Evolutionary conservation across 2,797 vertebrate genomes (phyloP).

Genomic region (Pipistrellus pygmaeus): DNA sequence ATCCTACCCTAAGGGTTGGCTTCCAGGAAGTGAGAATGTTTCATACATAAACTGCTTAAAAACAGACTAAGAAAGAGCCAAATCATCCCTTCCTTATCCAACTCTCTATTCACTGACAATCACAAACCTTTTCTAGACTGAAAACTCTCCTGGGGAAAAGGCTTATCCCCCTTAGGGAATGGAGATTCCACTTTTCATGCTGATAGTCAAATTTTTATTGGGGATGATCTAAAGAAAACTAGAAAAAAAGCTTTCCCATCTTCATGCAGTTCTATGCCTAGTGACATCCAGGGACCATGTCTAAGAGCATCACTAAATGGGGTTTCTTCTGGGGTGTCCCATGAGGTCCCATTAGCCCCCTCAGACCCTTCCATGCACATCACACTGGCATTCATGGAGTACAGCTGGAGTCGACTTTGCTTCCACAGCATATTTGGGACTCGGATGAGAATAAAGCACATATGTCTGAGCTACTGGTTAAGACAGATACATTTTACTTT

Average conservation of each 20-base stretch:
- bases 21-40: neutral
- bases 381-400: neutral
- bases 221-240: neutral
- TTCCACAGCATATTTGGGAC: neutral
- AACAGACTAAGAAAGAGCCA: neutral
- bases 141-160: neutral
- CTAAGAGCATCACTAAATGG: neutral
- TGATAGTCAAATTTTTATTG: neutral
- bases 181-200: neutral
- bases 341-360: neutral
- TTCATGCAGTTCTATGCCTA: neutral
- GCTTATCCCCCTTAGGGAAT: neutral
- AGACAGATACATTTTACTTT: slow-evolving; percentile 11
- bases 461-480: slow-evolving; percentile 1
- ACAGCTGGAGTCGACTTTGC: neutral
- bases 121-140: neutral
- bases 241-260: neutral
- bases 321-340: neutral
- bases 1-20: neutral
- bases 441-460: neutral
- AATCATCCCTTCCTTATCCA: neutral
- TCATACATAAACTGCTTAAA: slow-evolving; percentile 20
- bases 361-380: neutral
- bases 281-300: neutral
- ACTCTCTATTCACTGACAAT: neutral